These are phyloP conservation scores for Caradrina clavipalpis DNA, from an alignment of 2,888 invertebrate species.

Conservation along the genomic window DNA sequence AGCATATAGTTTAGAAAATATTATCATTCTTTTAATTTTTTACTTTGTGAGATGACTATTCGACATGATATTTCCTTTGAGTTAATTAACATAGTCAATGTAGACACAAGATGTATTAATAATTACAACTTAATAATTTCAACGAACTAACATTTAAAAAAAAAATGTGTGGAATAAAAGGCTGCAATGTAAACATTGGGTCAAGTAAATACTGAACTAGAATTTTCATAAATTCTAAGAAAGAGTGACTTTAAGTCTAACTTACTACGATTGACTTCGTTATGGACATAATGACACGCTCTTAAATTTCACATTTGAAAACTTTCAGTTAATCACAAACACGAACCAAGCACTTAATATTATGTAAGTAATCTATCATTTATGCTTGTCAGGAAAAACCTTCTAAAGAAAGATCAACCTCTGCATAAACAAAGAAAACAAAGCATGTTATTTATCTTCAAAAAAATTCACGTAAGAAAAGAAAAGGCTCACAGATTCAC, in stretches of 20 bases:
- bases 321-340: neutral
- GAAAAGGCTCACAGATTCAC: constrained; percentile 24
- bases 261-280: neutral
- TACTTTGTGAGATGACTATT: too few species aligned
- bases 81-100: too few species aligned
- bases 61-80: too few species aligned
- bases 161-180: too few species aligned
- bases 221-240: constrained; percentile 3
- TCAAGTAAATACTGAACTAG: constrained; percentile 7
- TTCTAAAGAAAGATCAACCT: constrained; percentile 1
- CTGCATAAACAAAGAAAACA: constrained; percentile 29
- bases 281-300: neutral
- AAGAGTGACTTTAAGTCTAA: neutral
- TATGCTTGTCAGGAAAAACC: neutral
- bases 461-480: constrained; percentile 22
- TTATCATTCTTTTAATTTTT: too few species aligned
- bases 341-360: neutral
- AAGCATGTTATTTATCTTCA: constrained; percentile 32
- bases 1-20: too few species aligned
- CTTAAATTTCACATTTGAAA: neutral
- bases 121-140: neutral
- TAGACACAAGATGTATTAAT: too few species aligned
- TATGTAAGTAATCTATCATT: neutral
- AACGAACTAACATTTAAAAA: neutral
- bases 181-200: neutral